Base-by-base conservation (phyloP, 2,888 invertebrate species). In the Lingula anatina region DNA sequence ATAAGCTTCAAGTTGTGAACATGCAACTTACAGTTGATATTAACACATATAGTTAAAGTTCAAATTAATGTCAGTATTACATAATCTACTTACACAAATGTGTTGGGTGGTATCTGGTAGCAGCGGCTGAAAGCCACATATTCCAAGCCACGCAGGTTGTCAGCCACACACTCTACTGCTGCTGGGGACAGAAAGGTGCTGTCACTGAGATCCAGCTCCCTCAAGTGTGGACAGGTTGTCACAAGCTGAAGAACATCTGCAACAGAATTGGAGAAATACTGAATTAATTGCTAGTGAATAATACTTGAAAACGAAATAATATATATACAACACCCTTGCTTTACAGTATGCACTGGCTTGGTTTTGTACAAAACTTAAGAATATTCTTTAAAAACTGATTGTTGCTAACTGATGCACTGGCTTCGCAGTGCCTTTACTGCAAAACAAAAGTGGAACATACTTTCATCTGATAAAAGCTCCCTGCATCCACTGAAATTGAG, bases 191-290 rank as follows among this genome's bases (percentile, higher is more conserved):
- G 76, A 20, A 82, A 80, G 5, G 87, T 85, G 65, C 90, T 89
- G 78, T 95, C 94, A 21, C 93, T 93, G 50, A 93, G 72, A 79
- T 95, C 94, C 58, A 95, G 79, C 75, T 93, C 92, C 38, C 86
- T 77, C 20, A 95, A 81, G 1, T 84, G 79, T 0, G 86, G 83
- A 69, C 90, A 90, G 5, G 84, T 82, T 15, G 71, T 65, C 0
- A 83, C 83, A 44, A 94, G 78, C 9, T 81, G 78, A 5, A 77
- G 71, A 5, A 92, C 80, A 81, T 87, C 92, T 92, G 78, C 24
- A 78, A 78, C 51, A 28, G 49, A 28, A 47, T 28, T 31, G 39
- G 27, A 36, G 12, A 26, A 35, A 28, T 25, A 7, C 23, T 18
- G 35, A 20, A 47, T 25, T 28, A 43, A n/a, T n/a, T n/a, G n/a